Percentiles rank a stretch among this genome's conserved stretches.
Conservation (phyloP, 2,888 invertebrate species). For the Eudemis profundana region DNA sequence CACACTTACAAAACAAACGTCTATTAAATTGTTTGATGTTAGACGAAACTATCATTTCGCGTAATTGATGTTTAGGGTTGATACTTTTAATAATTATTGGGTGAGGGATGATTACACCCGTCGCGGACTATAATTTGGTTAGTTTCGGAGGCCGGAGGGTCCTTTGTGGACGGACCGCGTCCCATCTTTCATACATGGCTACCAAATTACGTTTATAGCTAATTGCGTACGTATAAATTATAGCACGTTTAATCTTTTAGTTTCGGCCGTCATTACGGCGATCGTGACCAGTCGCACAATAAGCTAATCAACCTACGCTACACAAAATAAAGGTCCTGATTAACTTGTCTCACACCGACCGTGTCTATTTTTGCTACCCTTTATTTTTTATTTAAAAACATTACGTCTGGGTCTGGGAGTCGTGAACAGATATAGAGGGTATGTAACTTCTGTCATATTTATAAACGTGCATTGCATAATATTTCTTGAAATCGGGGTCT, state of each 20-base stretch:
- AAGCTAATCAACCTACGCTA: constrained; percentile 22
- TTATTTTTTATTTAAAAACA: neutral
- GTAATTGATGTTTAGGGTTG: constrained; percentile 4
- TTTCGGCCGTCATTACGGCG: constrained; percentile 26
- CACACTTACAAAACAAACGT: neutral
- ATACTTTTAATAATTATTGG: constrained; percentile 32
- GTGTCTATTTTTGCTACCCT: neutral
- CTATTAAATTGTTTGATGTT: constrained; percentile 2
- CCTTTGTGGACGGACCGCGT: constrained; percentile 21
- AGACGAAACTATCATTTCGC: constrained; percentile 17
- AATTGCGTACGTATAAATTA: constrained; percentile 24
- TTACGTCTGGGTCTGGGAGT: neutral
- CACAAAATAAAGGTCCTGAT: neutral
- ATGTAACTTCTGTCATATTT: neutral
- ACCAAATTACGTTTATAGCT: constrained; percentile 26
- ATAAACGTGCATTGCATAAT: neutral
- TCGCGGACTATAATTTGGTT: constrained; percentile 35
- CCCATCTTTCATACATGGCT: constrained; percentile 24
- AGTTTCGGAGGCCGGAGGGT: constrained; percentile 28
- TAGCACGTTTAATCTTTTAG: constrained; percentile 36
- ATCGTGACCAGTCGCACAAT: constrained; percentile 35
- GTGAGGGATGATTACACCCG: constrained; percentile 30
- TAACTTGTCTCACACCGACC: neutral
- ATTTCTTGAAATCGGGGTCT: neutral
- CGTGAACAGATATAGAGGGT: neutral